Evolutionary conservation across 2,113 vertebrate species (phyloP).

Genomic region (Cathartes aura): DNA sequence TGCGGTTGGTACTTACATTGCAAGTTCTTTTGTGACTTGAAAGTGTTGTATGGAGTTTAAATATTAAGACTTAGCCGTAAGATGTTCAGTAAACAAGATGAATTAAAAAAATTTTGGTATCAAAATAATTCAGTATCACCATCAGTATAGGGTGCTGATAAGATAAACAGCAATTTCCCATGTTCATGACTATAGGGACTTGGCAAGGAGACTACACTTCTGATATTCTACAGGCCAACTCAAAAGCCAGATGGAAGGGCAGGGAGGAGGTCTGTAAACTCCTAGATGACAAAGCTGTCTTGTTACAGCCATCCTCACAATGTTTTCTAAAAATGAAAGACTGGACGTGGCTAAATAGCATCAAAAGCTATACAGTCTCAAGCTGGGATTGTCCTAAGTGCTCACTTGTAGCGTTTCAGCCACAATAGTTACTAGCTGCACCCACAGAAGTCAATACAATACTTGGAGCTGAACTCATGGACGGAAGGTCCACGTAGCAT

Average conservation of each 20-base stretch:
- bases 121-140: background rate
- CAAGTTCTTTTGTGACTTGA: background rate
- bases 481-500: background rate
- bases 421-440: background rate
- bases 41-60: background rate
- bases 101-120: background rate
- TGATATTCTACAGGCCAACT: background rate
- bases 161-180: background rate
- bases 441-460: background rate
- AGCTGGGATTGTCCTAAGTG: background rate
- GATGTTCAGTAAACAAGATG: background rate
- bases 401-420: background rate
- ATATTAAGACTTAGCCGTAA: background rate
- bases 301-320: background rate
- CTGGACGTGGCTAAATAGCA: background rate
- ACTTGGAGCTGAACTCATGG: background rate
- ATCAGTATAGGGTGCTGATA: background rate
- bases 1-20: background rate
- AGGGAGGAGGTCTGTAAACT: conserved; percentile 13
- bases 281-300: background rate
- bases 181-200: background rate
- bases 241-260: conserved; percentile 20
- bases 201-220: background rate
- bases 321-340: background rate
- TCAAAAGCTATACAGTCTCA: background rate